Evolutionary conservation across 2,797 vertebrate genomes (phyloP), one percentile per base, ranked within the genome.

Genomic region (Phalanger gymnotis): DNA sequence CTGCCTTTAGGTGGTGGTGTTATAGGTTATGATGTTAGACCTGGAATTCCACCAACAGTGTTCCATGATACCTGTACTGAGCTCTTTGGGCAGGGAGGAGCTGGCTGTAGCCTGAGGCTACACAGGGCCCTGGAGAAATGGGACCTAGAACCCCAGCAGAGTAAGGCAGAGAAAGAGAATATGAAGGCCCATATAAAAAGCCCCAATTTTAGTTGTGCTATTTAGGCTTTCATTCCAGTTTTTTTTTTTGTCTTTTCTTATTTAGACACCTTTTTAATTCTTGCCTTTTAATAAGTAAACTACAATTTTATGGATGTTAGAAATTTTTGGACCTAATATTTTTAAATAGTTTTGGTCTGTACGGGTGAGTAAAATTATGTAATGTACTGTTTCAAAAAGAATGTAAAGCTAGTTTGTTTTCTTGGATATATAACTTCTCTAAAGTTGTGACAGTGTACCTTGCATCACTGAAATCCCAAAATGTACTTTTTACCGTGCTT

Each of bases 141-240:
- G 99, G 99, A 96, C 98, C 98, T 98, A 98, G 98, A 98, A 98
- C 98, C 98, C 98, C 98, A 96, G 97, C 98, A 96, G 99, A 99
- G 98, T 99, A 99, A 98, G 99, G 99, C 99, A 99, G 99, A 99
- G 99, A 99, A 98, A 99, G 99, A 94, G 99, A 99, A 98, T 99
- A 99, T 99, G 99, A 99, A 96, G 99, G 99, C 97, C 99, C 99
- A 97, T 98, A 99, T 99, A 99, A 99, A 99, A 99, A 99, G 98
- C 98, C 99, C 98, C 99, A 99, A 98, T 99, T 99, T 99, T 99
- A 99, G 99, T 98, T 94, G 98, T 98, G 98, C 98, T 97, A 97
- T 96, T 96, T 98, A 98, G 98, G 98, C 97, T 98, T 98, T 98
- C 98, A 98, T 98, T 99, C 98, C 98, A 99, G 98, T 99, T 99